Conservation (phyloP, 2,888 invertebrate species). For the Cheiracanthium punctorium region DNA sequence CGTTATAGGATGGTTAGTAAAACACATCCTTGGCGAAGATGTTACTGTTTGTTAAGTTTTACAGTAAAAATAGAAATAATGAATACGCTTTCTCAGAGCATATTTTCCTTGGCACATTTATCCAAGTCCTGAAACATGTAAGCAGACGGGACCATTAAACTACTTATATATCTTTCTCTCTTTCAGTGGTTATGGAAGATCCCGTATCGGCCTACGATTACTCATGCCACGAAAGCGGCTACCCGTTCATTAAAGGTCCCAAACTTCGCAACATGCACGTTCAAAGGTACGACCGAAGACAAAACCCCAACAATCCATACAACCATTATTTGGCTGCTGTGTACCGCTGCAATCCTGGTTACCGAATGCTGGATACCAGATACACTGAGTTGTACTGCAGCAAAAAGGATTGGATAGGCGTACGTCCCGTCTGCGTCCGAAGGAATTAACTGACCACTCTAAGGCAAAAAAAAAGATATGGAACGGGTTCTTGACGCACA, state of each 20-base stretch:
- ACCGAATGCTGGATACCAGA: conserved; percentile 32
- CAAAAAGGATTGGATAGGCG: conserved; percentile 46
- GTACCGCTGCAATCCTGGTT: conserved; percentile 59
- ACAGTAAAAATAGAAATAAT: too few relatives aligned
- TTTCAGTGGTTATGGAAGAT: conserved; percentile 26
- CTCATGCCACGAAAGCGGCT: conserved; percentile 42
- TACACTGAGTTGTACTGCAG: conserved; percentile 51
- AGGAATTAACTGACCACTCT: not conserved
- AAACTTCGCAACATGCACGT: conserved; percentile 51
- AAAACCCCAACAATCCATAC: conserved; percentile 37
- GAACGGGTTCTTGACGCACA: not conserved
- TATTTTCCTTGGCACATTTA: too few relatives aligned
- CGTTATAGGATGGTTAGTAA: too few relatives aligned
- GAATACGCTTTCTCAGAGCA: too few relatives aligned
- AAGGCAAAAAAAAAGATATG: not conserved
- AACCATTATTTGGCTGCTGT: conserved; percentile 49
- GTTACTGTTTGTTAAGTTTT: too few relatives aligned
- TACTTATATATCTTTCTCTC: too few relatives aligned
- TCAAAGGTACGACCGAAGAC: conserved; percentile 41
- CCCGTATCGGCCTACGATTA: conserved; percentile 40
- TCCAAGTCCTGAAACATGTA: too few relatives aligned
- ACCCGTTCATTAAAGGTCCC: conserved; percentile 36
- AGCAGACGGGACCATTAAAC: too few relatives aligned
- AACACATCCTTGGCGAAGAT: too few relatives aligned
- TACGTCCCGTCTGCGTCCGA: conserved; percentile 43